Evolutionary conservation across 1,140 invertebrate genomes (phyloP).

Genomic region (Acromyrmex echinatior): DNA sequence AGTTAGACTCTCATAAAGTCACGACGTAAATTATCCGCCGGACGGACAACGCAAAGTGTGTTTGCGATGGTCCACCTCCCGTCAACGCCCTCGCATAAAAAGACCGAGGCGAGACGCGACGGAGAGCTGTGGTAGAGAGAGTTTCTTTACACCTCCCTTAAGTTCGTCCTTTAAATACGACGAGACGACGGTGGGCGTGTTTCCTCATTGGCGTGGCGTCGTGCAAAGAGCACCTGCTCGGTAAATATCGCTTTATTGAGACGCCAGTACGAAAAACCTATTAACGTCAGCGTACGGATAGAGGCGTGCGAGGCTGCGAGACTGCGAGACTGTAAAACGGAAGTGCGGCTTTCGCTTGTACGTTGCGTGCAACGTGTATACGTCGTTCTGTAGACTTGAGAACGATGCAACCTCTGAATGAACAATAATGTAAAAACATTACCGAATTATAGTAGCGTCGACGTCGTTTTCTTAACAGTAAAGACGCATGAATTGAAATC

Average conservation of each 20-base stretch:
- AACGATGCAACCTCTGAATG: not conserved
- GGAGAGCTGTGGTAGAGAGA: slow-evolving; percentile 2
- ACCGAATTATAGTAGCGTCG: not conserved
- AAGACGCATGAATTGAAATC: not conserved
- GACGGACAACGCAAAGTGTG: slow-evolving; percentile 76
- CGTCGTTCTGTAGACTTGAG: not conserved
- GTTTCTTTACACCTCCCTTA: slow-evolving; percentile 34
- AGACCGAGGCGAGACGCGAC: slow-evolving; percentile 24
- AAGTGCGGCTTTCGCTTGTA: slow-evolving; percentile 23
- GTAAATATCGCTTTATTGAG: slow-evolving; percentile 85
- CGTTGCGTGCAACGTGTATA: not conserved
- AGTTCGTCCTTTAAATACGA: slow-evolving; percentile 28
- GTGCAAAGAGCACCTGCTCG: slow-evolving; percentile 76
- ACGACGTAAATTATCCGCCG: slow-evolving; percentile 82
- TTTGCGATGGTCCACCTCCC: slow-evolving; percentile 85
- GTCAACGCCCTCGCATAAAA: slow-evolving; percentile 83
- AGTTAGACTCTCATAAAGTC: slow-evolving; percentile 84
- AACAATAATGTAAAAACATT: slow-evolving; percentile 7
- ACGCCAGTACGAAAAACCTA: slow-evolving; percentile 78
- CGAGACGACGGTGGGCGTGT: slow-evolving; percentile 63
- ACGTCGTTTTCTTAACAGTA: not conserved
- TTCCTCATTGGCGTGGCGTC: slow-evolving; percentile 59
- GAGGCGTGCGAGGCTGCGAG: slow-evolving; percentile 9
- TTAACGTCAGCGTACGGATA: slow-evolving; percentile 72
- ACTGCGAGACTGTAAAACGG: slow-evolving; percentile 17